Base-by-base conservation (phyloP, 2,888 invertebrate genomes). In the Horisme vitalbata region DNA sequence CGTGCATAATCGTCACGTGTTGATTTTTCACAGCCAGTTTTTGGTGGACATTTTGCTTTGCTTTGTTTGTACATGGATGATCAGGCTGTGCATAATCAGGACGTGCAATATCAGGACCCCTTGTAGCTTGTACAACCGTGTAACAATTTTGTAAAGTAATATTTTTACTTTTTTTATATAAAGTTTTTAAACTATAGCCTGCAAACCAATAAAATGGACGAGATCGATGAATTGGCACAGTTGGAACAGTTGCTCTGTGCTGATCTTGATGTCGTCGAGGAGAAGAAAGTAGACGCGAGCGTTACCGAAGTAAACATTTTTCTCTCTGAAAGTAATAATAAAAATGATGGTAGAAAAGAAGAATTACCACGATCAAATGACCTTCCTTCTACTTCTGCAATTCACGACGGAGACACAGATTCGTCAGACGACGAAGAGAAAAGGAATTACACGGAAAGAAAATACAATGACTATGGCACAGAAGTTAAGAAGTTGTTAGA, bases 361-460 rank as follows among this genome's bases (percentile, higher is more conserved):
- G 57, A 50, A 54, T 33, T 43, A 9, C 15, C 36, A 36, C 18
- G 5, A 5, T 4, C 18, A 1, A 18, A 6, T 18, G 20, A 12
- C 9, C n/a, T 5, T 18, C 47, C 58, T 6, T 28, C 32, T 23
- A 56, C 58, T 34, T 88, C 89, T 24, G 71, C 79, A 31, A 66
- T 93, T 35, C 92, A 93, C 56, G 84, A 76, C 56, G 93, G 92
- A 4, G 92, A 93, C 56, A 91, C 91, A 0, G 95, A 96, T 72
- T 95, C 95, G 0, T 96, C 96, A 0, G 96, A 96, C 61, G 96
- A 96, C 53, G 96, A 96, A 75, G 94, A 94, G 58, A 92, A 92
- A 52, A 91, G 93, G 64, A 93, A 95, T 79, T 93, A 92, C 65
- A 92, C 94, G n/a, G 92, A 94, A 67, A 89, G 91, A 57, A 94